These are phyloP conservation scores for Apostichopus leukothele DNA, from an alignment of 53 echinoderm and acorn worm species.

Conservation along the genomic window DNA sequence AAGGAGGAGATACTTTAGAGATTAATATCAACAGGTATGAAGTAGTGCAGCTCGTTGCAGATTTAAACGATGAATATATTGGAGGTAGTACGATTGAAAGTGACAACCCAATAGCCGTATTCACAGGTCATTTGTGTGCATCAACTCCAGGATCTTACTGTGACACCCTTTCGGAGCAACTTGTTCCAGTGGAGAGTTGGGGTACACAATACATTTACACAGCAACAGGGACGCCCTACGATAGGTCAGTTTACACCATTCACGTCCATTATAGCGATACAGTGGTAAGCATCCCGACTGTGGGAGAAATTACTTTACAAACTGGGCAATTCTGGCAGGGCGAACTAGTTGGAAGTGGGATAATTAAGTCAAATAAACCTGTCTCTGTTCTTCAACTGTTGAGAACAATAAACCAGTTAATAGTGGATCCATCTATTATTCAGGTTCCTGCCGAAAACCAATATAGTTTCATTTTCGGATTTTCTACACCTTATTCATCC, in stretches of 20 bases:
- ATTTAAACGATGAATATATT: not conserved
- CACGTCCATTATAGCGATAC: conserved; percentile 57
- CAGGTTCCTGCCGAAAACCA: conserved; percentile 66
- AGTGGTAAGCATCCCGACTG: conserved; percentile 46
- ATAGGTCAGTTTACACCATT: conserved; percentile 49
- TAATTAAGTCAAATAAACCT: conserved; percentile 59
- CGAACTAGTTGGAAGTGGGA: conserved; percentile 50
- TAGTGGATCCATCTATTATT: conserved; percentile 65
- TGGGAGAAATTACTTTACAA: conserved; percentile 29
- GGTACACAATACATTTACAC: conserved; percentile 60
- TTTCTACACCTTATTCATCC: conserved; percentile 59
- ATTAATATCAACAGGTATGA: conserved; percentile 46
- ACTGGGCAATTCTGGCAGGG: conserved; percentile 57
- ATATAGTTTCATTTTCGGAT: conserved; percentile 60
- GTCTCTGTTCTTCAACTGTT: conserved; percentile 56
- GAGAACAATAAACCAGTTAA: conserved; percentile 6
- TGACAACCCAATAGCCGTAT: conserved; percentile 57
- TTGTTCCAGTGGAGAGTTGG: conserved; percentile 66
- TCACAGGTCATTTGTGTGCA: conserved; percentile 53
- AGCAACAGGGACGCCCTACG: conserved; percentile 26
- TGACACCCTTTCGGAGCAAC: conserved; percentile 56
- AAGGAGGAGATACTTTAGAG: conserved; percentile 48
- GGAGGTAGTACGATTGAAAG: conserved; percentile 58
- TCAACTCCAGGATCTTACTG: conserved; percentile 49
- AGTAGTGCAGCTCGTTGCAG: conserved; percentile 57